Conservation (phyloP, 2,888 invertebrate species). For the Hyles lineata region DNA sequence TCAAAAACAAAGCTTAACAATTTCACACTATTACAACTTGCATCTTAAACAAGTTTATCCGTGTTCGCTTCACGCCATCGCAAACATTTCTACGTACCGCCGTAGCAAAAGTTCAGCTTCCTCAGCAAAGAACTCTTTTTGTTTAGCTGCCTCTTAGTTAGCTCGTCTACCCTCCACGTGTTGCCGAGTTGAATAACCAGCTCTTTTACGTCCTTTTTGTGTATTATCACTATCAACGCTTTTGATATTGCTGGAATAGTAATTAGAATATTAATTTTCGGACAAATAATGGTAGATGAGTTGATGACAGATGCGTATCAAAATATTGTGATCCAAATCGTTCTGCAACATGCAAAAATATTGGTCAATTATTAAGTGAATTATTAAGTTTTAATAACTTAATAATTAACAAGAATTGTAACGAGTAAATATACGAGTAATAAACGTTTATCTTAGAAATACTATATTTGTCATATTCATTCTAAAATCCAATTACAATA, state of each 20-base stretch:
- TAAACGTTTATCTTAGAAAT: too few relatives aligned
- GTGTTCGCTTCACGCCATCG: background rate
- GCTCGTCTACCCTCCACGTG: constrained; percentile 45
- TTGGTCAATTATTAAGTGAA: too few relatives aligned
- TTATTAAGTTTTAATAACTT: too few relatives aligned
- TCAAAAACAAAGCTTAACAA: background rate
- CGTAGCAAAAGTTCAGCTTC: constrained; percentile 51
- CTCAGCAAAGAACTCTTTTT: constrained; percentile 53
- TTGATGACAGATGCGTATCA: too few relatives aligned
- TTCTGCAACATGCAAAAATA: too few relatives aligned
- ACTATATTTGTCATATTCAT: too few relatives aligned
- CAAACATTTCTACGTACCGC: constrained; percentile 43
- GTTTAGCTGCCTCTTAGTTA: constrained; percentile 49
- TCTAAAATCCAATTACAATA: too few relatives aligned
- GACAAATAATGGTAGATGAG: constrained; percentile 20
- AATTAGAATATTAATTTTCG: constrained; percentile 35
- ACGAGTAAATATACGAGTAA: too few relatives aligned
- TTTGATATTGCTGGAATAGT: constrained; percentile 48
- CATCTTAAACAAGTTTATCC: background rate
- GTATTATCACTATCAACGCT: constrained; percentile 41
- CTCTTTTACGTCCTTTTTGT: constrained; percentile 43
- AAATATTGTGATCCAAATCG: too few relatives aligned
- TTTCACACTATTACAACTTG: background rate
- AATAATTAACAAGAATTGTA: too few relatives aligned
- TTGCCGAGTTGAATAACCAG: constrained; percentile 46